A percentile compares a stretch with the other conserved stretches of the same genome.
phyloP scores from a whole-genome alignment of 2,113 vertebrate genomes.

The Oncorhynchus mykiss region DNA sequence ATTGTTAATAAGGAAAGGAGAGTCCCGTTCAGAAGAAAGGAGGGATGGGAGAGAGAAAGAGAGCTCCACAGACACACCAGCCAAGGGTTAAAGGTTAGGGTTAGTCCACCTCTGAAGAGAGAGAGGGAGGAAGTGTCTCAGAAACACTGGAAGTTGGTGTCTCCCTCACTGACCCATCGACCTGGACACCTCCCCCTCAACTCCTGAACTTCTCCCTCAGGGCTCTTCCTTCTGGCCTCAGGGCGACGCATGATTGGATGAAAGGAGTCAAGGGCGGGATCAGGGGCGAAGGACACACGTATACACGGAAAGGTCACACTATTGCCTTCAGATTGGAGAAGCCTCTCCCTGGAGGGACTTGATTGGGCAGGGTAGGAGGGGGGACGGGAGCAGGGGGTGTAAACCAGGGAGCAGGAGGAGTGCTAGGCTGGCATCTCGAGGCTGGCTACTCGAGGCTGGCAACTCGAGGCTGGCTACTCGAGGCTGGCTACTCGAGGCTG shows the following conservation, averaged over 20 bases:
- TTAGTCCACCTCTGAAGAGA: neutral
- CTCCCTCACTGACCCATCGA: slow-evolving; percentile 61
- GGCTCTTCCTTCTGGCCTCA: slow-evolving; percentile 14
- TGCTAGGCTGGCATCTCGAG: slow-evolving; percentile 18
- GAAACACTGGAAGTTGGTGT: slow-evolving; percentile 4
- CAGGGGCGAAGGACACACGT: slow-evolving; percentile 62
- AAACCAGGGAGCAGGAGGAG: slow-evolving; percentile 61
- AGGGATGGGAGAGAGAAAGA: neutral
- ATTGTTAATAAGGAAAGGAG: neutral
- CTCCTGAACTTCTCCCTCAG: slow-evolving; percentile 8
- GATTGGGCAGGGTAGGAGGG: slow-evolving; percentile 67
- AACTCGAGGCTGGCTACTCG: too few relatives aligned
- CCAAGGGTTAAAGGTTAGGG: neutral
- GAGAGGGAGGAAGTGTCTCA: neutral
- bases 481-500: too few relatives aligned
- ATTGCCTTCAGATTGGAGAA: neutral
- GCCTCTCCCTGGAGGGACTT: slow-evolving; percentile 50
- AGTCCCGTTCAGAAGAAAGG: neutral
- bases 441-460: too few relatives aligned
- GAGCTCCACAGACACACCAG: neutral
- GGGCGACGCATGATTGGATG: neutral
- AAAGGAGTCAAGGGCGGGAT: neutral
- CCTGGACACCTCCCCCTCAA: neutral
- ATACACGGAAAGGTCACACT: slow-evolving; percentile 54
- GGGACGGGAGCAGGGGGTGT: slow-evolving; percentile 51